Percentiles rank a stretch among this genome's conserved stretches.
Evolutionary conservation across 2,888 invertebrate species (phyloP).

Genomic region (Polydrusus tereticollis): DNA sequence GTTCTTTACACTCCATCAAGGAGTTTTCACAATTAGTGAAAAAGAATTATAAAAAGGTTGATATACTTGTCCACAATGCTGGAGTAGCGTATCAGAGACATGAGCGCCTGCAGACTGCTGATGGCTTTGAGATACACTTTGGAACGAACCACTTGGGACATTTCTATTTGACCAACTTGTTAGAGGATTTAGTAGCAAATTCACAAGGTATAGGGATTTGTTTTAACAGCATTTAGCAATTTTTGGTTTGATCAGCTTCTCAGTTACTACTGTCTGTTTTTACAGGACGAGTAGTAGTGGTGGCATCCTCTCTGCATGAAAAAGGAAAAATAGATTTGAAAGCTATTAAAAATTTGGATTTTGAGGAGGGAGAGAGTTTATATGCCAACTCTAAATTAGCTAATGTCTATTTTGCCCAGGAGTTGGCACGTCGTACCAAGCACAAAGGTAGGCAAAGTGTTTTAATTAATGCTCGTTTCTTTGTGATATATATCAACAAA

Average conservation of each 20-base stretch:
- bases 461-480: too few species aligned
- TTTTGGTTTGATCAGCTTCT: not conserved
- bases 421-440: slow-evolving; percentile 72
- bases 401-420: slow-evolving; percentile 79
- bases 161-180: slow-evolving; percentile 85
- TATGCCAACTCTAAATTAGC: slow-evolving; percentile 85
- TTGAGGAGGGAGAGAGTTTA: slow-evolving; percentile 68
- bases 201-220: slow-evolving; percentile 69
- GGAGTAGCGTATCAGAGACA: slow-evolving; percentile 77
- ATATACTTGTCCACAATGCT: slow-evolving; percentile 86
- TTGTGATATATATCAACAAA: not conserved
- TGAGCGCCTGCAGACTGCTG: slow-evolving; percentile 73
- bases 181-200: slow-evolving; percentile 70
- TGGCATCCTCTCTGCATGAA: slow-evolving; percentile 80
- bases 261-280: too few species aligned
- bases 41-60: slow-evolving; percentile 76
- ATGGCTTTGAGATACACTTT: slow-evolving; percentile 85
- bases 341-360: slow-evolving; percentile 74
- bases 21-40: slow-evolving; percentile 78
- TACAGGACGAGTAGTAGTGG: too few species aligned
- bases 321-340: slow-evolving; percentile 77
- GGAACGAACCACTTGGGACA: slow-evolving; percentile 89
- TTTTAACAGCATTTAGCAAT: too few species aligned
- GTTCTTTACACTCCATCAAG: slow-evolving; percentile 79
- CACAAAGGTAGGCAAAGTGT: slow-evolving; percentile 72